Conservation (phyloP, 2,113 vertebrate genomes). For the Butorides virescens region DNA sequence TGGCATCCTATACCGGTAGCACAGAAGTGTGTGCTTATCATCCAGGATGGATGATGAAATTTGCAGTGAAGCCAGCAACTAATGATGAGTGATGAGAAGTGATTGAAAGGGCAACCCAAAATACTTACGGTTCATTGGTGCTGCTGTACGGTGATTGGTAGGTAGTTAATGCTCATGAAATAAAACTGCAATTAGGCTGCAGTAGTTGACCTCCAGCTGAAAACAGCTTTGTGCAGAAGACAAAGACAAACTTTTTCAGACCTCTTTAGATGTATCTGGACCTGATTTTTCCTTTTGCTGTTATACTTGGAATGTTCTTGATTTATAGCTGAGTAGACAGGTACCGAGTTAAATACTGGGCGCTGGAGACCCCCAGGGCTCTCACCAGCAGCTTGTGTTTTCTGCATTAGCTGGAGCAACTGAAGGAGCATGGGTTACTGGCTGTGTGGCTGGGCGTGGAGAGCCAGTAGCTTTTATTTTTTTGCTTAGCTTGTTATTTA, state of each 20-base stretch:
- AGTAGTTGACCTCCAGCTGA: not conserved
- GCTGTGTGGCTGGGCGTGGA: not conserved
- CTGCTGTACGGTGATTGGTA: not conserved
- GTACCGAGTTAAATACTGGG: not conserved
- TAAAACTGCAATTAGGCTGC: not conserved
- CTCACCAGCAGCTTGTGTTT: not conserved
- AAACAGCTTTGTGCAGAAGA: not conserved
- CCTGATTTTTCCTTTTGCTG: not conserved
- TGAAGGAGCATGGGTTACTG: not conserved
- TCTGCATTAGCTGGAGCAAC: not conserved
- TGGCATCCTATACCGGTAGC: not conserved
- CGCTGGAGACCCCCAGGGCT: not conserved
- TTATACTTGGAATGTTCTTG: not conserved
- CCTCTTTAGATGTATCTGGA: not conserved
- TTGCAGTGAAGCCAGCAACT: not conserved
- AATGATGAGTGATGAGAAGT: slow-evolving; percentile 36
- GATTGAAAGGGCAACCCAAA: slow-evolving; percentile 40
- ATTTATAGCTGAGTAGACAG: not conserved
- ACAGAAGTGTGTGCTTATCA: not conserved
- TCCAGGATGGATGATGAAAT: not conserved
- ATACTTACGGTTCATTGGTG: not conserved
- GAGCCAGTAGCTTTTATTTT: not conserved
- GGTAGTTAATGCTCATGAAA: not conserved
- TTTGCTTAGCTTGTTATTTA: not conserved
- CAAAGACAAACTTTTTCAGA: not conserved